These are phyloP conservation scores for Zoroaster sp. DNA, from an alignment of 53 echinoderm and acorn worm species.

Conservation along the genomic window DNA sequence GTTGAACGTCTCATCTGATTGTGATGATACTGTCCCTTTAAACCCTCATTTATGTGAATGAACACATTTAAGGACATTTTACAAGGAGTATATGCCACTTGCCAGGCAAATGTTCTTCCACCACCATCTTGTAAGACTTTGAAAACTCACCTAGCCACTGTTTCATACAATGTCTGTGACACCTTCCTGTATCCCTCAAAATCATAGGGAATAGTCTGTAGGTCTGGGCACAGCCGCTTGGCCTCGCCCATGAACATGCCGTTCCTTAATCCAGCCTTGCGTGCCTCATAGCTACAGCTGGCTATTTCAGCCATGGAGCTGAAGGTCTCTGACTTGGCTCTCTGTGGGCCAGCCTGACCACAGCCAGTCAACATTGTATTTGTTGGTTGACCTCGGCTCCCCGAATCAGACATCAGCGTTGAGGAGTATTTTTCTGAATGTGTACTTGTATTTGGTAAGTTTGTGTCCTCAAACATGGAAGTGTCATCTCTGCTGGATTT, in stretches of 20 bases:
- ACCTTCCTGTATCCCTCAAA: slow-evolving; percentile 92
- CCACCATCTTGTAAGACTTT: too few relatives aligned
- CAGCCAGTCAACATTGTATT: not conserved
- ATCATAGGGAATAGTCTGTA: slow-evolving; percentile 93
- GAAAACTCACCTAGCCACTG: slow-evolving; percentile 83
- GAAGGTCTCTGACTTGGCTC: slow-evolving; percentile 41
- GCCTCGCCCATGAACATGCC: slow-evolving; percentile 98
- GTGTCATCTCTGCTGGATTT: not conserved
- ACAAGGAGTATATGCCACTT: too few relatives aligned
- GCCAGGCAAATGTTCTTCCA: too few relatives aligned
- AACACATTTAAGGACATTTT: too few relatives aligned
- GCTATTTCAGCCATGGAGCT: slow-evolving; percentile 96
- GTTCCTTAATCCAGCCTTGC: slow-evolving; percentile 81
- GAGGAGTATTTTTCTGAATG: not conserved
- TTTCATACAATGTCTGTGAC: slow-evolving; percentile 83
- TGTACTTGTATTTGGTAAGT: not conserved
- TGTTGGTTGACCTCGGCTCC: not conserved
- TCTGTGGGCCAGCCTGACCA: not conserved
- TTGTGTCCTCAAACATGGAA: not conserved
- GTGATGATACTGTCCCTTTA: too few relatives aligned
- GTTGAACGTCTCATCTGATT: too few relatives aligned
- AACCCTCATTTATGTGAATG: too few relatives aligned
- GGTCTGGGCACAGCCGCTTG: slow-evolving; percentile 81
- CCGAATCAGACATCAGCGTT: not conserved
- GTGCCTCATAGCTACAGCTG: slow-evolving; percentile 95